Evolutionary conservation across 1,140 invertebrate genomes (phyloP).

Genomic region (Caenorhabditis tropicalis): DNA sequence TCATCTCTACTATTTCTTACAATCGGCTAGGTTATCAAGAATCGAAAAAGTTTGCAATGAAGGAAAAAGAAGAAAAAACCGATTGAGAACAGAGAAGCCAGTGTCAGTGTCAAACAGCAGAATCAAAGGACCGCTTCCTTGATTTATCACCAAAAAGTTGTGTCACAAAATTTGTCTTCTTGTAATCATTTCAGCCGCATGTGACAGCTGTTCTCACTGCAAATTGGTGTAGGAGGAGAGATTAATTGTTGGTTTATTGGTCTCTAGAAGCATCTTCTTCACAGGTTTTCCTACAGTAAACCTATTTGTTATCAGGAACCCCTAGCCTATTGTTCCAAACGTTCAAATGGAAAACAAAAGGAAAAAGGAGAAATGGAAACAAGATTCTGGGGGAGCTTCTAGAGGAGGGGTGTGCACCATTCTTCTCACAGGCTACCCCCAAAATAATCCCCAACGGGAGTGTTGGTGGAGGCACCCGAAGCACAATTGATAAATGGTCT

Average conservation of each 20-base stretch:
- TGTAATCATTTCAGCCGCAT: slow-evolving; percentile 21
- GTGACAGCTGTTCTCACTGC: background rate
- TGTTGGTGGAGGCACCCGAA: slow-evolving; percentile 39
- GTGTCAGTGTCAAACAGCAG: background rate
- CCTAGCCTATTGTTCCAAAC: too few relatives aligned
- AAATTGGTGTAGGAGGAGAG: background rate
- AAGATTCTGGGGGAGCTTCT: background rate
- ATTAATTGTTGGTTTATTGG: background rate
- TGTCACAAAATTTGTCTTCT: background rate
- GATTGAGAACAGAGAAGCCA: background rate
- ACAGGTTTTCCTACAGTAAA: too few relatives aligned
- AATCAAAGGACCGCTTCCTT: slow-evolving; percentile 31
- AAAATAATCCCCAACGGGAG: slow-evolving; percentile 36
- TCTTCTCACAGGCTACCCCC: background rate
- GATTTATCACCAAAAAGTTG: slow-evolving; percentile 38
- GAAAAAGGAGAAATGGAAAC: background rate
- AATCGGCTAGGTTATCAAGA: background rate
- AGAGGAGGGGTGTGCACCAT: slow-evolving; percentile 8
- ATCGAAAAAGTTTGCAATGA: background rate
- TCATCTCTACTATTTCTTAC: background rate
- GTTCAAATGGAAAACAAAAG: too few relatives aligned
- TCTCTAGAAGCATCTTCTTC: too few relatives aligned
- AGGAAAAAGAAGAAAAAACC: background rate
- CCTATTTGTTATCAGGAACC: too few relatives aligned
- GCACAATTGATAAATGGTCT: slow-evolving; percentile 41